Evolutionary conservation across 2,797 vertebrate genomes (phyloP), one percentile per base, ranked within the genome.

Genomic region (Pseudochaenichthys georgianus): DNA sequence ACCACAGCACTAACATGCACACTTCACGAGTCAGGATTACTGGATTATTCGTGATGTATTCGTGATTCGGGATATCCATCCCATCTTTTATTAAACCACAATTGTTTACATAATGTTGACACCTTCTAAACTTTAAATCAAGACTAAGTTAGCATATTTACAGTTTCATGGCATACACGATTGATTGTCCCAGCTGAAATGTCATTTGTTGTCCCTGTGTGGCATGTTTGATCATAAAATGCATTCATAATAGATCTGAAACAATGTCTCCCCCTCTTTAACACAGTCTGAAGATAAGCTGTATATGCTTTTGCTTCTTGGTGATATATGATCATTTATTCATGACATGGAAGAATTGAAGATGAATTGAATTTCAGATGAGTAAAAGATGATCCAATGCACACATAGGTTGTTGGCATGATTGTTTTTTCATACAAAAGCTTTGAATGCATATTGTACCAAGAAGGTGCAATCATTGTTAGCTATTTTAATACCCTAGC

Each of bases 301-400:
- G 23, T 28, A 64, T 57, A 42, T 59, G 55, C 7, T 42, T 68
- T 63, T 55, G 42, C 42, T 64, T 59, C 63, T 64, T 60, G 50
- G 50, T 70, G 48, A 69, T 72, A 31, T 47, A 31, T 76, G 57
- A 81, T 81, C 23, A 72, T 64, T 74, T 73, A 80, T 80, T 84
- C 9, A 80, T 68, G n/a, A 38, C 21, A 43, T 34, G 43, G 41
- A 70, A 15, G 54, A 47, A 62, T 13, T 38, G 34, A 38, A 17
- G 2, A 43, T 34, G 17, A 62, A 17, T 57, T 60, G 8, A 62
- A 45, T 34, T 70, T 51, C 13, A 61, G 51, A 45, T 61, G 64
- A 77, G 64, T 64, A 34, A 64, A 60, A 54, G 28, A 51, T 48
- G 13, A 51, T 11, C 43, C 16, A 12, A 34, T 19, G 34, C 3